These are phyloP conservation scores for Hippocampus guttulatus DNA, from an alignment of 2,113 vertebrate genomes.

Conservation along the genomic window DNA sequence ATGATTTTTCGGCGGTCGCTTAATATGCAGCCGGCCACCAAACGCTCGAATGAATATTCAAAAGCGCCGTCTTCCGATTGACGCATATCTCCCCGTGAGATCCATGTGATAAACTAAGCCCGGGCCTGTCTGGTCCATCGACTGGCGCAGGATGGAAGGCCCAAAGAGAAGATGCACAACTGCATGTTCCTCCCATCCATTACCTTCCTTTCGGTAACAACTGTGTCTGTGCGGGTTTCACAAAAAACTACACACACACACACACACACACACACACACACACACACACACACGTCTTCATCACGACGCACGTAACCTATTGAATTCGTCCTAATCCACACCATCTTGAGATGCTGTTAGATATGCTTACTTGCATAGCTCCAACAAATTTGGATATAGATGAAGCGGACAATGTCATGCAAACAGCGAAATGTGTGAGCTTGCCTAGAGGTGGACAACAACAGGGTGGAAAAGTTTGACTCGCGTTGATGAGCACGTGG, in stretches of 20 bases:
- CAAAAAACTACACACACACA: constrained; percentile 14
- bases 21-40: constrained; percentile 43
- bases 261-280: neutral
- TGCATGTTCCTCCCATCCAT: constrained; percentile 71
- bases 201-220: constrained; percentile 39
- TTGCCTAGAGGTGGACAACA: too few relatives aligned
- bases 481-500: too few relatives aligned
- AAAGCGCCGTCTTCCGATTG: constrained; percentile 55
- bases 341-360: neutral
- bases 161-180: constrained; percentile 61
- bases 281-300: constrained; percentile 16
- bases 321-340: constrained; percentile 35
- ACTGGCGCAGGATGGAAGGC: constrained; percentile 61
- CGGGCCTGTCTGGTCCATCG: constrained; percentile 60
- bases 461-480: too few relatives aligned
- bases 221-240: constrained; percentile 13
- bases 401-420: too few relatives aligned
- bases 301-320: constrained; percentile 46
- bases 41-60: constrained; percentile 60
- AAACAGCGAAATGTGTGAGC: too few relatives aligned
- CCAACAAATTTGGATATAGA: too few relatives aligned
- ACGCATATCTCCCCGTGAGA: constrained; percentile 49
- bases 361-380: too few relatives aligned
- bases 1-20: constrained; percentile 24
- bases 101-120: constrained; percentile 64